Percentiles rank a stretch among this genome's conserved stretches.
phyloP scores from a whole-genome alignment of 2,113 vertebrate species.

The Paedocypris sp. region DNA sequence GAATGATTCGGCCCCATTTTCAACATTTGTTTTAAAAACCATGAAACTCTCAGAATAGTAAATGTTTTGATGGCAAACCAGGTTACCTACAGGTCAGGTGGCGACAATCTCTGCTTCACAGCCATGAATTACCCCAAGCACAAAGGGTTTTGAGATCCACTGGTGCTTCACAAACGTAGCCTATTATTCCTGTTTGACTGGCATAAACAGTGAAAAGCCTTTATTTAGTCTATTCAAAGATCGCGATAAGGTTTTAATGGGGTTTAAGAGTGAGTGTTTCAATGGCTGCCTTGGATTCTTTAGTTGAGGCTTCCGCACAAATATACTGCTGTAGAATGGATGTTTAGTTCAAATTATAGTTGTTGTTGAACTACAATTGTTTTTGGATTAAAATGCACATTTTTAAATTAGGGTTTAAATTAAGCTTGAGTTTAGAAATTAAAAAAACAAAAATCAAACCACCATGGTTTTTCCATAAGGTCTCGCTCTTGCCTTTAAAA shows the following conservation, averaged over 20 bases:
- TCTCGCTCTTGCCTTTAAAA: conserved; percentile 32
- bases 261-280: not conserved
- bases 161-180: not conserved
- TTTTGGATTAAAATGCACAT: too few species aligned
- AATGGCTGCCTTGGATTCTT: not conserved
- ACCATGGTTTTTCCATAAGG: conserved; percentile 39
- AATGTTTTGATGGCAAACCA: conserved; percentile 13
- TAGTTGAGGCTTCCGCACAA: not conserved
- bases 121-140: conserved; percentile 5
- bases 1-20: conserved; percentile 2
- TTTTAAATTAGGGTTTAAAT: conserved; percentile 22
- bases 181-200: not conserved
- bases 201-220: not conserved
- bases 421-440: conserved; percentile 28
- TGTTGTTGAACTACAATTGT: too few species aligned
- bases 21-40: not conserved
- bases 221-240: conserved; percentile 4
- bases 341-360: too few species aligned
- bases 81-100: conserved; percentile 20
- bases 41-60: not conserved
- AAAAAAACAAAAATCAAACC: too few species aligned
- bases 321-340: too few species aligned
- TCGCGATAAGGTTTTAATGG: not conserved
- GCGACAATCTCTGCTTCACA: not conserved
- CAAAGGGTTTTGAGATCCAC: conserved; percentile 9